Base-by-base conservation (phyloP, 2,888 invertebrate genomes). In the Perizoma affinitatum region DNA sequence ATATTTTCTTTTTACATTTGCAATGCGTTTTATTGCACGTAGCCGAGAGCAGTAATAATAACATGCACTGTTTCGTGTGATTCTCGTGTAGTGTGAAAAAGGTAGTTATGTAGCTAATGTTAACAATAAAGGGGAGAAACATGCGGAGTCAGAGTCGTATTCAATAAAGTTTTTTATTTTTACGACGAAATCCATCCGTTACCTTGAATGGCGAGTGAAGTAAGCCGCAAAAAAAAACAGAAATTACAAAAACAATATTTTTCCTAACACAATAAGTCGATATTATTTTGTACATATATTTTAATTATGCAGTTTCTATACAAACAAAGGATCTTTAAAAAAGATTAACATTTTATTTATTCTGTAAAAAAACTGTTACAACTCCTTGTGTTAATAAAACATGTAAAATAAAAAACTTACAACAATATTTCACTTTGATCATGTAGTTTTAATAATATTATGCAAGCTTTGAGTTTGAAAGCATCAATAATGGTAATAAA, bases 1-100 rank as follows among this genome's bases (percentile, higher is more conserved):
- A n/a, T n/a, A n/a, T n/a, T n/a, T n/a, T 68, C 65, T 36, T 63
- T 65, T 52, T 54, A 65, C 61, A 67, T 66, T 69, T 67, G 58
- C 36, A 63, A 64, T 69, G 65, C 65, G 40, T 58, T 68, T 58
- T 57, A 46, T 58, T 56, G 54, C 67, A 69, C 67, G 59, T 69
- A 63, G 57, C 58, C 57, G 58, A 48, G 38, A 48, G 47, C 22
- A 3, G 22, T 22, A 22, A 22, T 22, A 22, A 22, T 2, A 22
- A 1, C 22, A 22, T 22, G 52, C 43, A 38, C 38, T 43, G 58
- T 58, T n/a, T n/a, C 48, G 38, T 53, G 52, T 53, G 52, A 52
- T 58, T n/a, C 34, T 43, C 36, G 33, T 41, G 45, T 51, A 46
- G 44, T 33, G 52, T 22, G 22, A 38, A 8, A 33, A 33, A 33